Evolutionary conservation across 2,888 invertebrate genomes (phyloP), one percentile per base, ranked within the genome.

Genomic region (Megastigmus dorsalis): DNA sequence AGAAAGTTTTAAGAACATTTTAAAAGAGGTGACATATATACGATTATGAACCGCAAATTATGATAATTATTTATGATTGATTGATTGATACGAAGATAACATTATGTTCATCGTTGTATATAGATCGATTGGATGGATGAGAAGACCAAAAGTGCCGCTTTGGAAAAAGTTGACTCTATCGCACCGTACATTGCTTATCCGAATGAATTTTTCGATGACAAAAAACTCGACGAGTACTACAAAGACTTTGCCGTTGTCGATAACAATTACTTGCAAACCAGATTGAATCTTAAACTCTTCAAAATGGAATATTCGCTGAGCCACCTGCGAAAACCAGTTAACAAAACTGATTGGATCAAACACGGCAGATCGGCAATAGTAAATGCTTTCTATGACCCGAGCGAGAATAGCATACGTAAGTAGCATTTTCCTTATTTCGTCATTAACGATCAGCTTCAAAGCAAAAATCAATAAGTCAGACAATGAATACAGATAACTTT

Each of bases 121-220:
- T n/a, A n/a, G 85, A 79, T 97, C 7, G 93, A 94, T 55, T 98
- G 98, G 98, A 98, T 98, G 97, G 97, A 98, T 84, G 92, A 92
- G 0, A 89, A 90, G 79, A 98, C 98, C 0, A 92, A 93, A 62
- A 86, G 89, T 78, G 92, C 92, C 72, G 96, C 96, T 0, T 86
- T 95, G 7, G 41, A 41, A 41, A 41, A 41, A 41, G 89, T 95
- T 6, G 89, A 87, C 7, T 89, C 90, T 0, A 90, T 93, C 76
- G 97, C 97, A 88, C 85, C 92, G 1, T 90, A 96, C 45, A 93
- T 96, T 65, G 93, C 97, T 50, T 93, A 93, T 88, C 97, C 97
- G 0, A 93, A 93, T 82, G 80, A 95, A 95, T 20, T 96, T 96
- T 0, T 90, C 1, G 13, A 45, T n/a, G 33, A 71, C 0, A 15